Conservation (phyloP, 2,797 vertebrate species). For the Lacerta viridis region DNA sequence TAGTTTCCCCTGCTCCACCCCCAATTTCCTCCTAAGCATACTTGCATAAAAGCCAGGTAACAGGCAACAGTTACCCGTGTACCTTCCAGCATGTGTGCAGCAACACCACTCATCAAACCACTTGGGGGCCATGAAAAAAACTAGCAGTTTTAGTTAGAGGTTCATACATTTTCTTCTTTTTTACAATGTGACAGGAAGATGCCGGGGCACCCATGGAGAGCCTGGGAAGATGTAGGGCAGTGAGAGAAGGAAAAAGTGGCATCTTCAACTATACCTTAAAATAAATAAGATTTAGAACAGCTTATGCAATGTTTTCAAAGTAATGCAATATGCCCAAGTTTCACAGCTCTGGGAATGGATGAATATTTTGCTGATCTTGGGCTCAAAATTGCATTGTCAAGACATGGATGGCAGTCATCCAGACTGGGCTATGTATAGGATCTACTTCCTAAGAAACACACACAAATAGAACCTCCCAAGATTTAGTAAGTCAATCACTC, state of each 20-base stretch:
- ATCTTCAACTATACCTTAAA: neutral
- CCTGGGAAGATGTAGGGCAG: neutral
- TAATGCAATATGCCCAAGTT: neutral
- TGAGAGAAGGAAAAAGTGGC: neutral
- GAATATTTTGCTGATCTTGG: neutral
- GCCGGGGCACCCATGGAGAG: neutral
- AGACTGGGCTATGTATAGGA: neutral
- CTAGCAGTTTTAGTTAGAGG: neutral
- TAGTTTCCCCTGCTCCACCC: neutral
- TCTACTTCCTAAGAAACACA: neutral
- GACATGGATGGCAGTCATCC: neutral
- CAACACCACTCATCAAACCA: neutral
- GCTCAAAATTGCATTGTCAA: neutral
- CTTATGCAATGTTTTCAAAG: neutral
- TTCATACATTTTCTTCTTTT: neutral
- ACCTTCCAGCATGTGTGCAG: neutral
- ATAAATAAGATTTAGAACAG: neutral
- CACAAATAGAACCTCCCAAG: neutral
- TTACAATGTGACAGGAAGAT: too few species aligned
- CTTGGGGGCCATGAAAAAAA: neutral
- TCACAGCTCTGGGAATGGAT: neutral
- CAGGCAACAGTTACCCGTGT: neutral
- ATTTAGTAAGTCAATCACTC: neutral
- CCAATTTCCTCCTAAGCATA: too few species aligned
- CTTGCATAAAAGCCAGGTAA: neutral